Percentiles rank a stretch among this genome's conserved stretches.
Conservation (phyloP, 2,888 invertebrate genomes). For the Mechanitis messenoides region DNA sequence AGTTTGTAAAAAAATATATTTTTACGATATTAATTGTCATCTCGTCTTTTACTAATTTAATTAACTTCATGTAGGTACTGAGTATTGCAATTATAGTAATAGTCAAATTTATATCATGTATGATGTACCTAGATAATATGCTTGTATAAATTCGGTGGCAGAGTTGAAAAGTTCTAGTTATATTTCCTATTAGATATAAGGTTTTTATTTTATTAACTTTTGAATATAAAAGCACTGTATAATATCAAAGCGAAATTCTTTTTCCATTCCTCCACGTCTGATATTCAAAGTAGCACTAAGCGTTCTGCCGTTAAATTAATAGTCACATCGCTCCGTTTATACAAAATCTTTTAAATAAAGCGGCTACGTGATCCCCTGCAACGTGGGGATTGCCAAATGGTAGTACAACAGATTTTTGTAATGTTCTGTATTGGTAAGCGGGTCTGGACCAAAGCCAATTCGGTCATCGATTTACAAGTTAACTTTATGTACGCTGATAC, state of each 20-base stretch:
- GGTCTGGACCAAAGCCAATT: slow-evolving; percentile 68
- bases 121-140: too few species aligned
- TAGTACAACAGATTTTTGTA: slow-evolving; percentile 74
- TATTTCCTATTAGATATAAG: too few species aligned
- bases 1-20: too few species aligned
- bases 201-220: too few species aligned
- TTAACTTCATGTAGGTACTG: too few species aligned
- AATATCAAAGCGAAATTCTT: slow-evolving; percentile 15
- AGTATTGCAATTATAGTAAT: too few species aligned
- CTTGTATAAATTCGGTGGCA: too few species aligned
- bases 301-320: slow-evolving; percentile 57
- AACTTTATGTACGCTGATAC: slow-evolving; percentile 63
- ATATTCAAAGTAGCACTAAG: slow-evolving; percentile 44
- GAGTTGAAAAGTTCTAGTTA: too few species aligned
- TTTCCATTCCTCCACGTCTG: slow-evolving; percentile 41
- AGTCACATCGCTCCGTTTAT: slow-evolving; percentile 56
- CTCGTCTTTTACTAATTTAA: too few species aligned
- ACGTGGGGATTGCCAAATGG: slow-evolving; percentile 62
- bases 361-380: slow-evolving; percentile 58
- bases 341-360: slow-evolving; percentile 69
- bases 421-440: slow-evolving; percentile 70
- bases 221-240: background rate
- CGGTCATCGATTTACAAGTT: slow-evolving; percentile 73
- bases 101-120: too few species aligned
- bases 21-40: too few species aligned